Base-by-base conservation (phyloP, 2,797 vertebrate genomes). In the Lepus townsendii region DNA sequence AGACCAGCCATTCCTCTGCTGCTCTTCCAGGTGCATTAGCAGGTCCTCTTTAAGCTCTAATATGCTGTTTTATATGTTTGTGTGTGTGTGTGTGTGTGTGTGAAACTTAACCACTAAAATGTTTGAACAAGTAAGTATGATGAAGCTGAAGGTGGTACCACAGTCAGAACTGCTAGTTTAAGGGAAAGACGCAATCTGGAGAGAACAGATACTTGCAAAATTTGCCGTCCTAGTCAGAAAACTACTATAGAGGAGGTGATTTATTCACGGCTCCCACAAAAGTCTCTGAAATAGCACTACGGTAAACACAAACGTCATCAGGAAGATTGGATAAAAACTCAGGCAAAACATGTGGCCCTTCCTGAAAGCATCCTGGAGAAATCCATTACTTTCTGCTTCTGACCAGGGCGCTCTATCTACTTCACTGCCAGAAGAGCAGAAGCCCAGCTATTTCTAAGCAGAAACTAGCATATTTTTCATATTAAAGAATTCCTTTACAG, bases 151-250 rank as follows among this genome's bases (percentile, higher is more conserved):
- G 73, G 12, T 66, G 72, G 6, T 75, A 38, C 50, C 3, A 57
- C 10, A 83, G 20, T 50, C 3, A 76, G 52, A n/a, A 86, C 42
- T 89, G 84, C n/a, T 62, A 83, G 4, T 27, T 72, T 20, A 50
- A 86, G 42, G 22, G 72, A 94, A 95, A 76, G 66, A 90, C 91
- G 5, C 47, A 69, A 88, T 47, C 88, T 76, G 17, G 16, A 35
- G 22, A 68, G 54, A 91, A 72, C 52, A 91, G 27, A 65, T 22
- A 47, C 50, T 76, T 85, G 77, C 62, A 62, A 78, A 84, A 89
- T 50, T 27, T 12, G 30, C 52, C 78, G 35, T 20, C 17, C n/a
- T 92, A 8, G 7, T 62, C 54, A 19, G 83, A 72, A 57, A 91
- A 30, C 22, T 30, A 42, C 10, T 30, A 6, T 14, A 93, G 8